These are phyloP conservation scores for Diphyllodes magnificus DNA, from an alignment of 2,113 vertebrate genomes.

Conservation along the genomic window DNA sequence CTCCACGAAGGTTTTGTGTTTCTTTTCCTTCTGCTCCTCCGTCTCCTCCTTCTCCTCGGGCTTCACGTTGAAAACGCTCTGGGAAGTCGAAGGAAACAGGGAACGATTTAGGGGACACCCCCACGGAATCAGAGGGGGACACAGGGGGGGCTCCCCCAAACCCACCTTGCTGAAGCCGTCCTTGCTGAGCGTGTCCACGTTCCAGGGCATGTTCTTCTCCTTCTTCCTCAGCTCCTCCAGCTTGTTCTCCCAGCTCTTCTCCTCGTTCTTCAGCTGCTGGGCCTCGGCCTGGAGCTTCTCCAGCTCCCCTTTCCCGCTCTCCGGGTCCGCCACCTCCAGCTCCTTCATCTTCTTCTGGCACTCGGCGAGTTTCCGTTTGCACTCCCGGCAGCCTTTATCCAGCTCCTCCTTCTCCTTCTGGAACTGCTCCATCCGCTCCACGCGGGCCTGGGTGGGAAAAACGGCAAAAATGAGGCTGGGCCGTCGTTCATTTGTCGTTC, in stretches of 20 bases:
- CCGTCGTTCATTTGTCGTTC: rapidly evolving
- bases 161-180: conserved; percentile 90
- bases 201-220: conserved; percentile 87
- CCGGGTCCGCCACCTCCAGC: conserved; percentile 39
- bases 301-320: conserved; percentile 59
- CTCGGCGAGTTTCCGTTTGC: conserved; percentile 71
- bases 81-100: neutral
- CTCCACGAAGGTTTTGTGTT: conserved; percentile 87
- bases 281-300: conserved; percentile 71
- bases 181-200: conserved; percentile 87
- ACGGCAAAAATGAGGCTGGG: rapidly evolving
- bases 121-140: too few species aligned
- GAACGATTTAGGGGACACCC: neutral
- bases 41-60: conserved; percentile 79
- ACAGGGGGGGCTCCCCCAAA: rapidly evolving
- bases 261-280: conserved; percentile 78
- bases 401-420: conserved; percentile 84
- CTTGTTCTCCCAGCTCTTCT: conserved; percentile 75
- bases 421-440: conserved; percentile 87
- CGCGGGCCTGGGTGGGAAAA: conserved; percentile 65
- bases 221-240: conserved; percentile 76
- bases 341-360: conserved; percentile 74
- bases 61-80: conserved; percentile 85
- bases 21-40: conserved; percentile 86
- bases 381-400: conserved; percentile 74